Conservation (phyloP, 2,888 invertebrate species). For the Pediacus dermestoides region DNA sequence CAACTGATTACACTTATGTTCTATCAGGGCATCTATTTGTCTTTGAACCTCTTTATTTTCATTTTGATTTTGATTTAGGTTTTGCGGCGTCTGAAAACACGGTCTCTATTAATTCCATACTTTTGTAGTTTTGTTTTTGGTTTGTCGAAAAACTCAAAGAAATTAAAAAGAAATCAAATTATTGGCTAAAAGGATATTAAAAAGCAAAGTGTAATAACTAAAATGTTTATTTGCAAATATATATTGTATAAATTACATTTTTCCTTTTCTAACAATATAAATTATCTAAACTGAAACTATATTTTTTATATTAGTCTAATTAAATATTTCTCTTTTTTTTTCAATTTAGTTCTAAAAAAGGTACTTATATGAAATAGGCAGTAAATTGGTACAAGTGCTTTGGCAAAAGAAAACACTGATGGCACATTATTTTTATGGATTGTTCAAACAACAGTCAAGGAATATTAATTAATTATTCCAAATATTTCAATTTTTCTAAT, state of each 20-base stretch:
- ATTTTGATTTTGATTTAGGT: constrained; percentile 38
- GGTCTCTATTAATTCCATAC: constrained; percentile 22
- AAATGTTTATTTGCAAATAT: constrained; percentile 49
- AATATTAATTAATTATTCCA: too few species aligned
- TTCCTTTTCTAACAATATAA: constrained; percentile 39
- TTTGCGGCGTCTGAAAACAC: constrained; percentile 44
- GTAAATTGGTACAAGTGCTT: constrained; percentile 44
- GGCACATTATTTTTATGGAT: constrained; percentile 28
- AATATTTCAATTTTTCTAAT: too few species aligned
- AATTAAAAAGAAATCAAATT: constrained; percentile 15
- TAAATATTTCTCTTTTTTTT: not conserved
- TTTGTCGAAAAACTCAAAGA: constrained; percentile 20
- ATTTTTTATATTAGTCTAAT: not conserved
- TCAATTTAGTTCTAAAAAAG: constrained; percentile 16
- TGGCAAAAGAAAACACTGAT: constrained; percentile 38
- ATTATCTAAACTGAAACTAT: constrained; percentile 27
- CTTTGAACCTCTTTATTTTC: constrained; percentile 42
- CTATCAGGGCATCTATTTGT: constrained; percentile 59
- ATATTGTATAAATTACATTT: constrained; percentile 41
- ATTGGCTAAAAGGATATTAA: constrained; percentile 38
- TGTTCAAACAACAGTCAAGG: not conserved
- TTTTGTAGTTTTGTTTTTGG: constrained; percentile 5
- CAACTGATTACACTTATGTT: constrained; percentile 61
- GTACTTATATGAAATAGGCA: constrained; percentile 41
- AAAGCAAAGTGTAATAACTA: constrained; percentile 45